Base-by-base conservation (phyloP, 2,888 invertebrate genomes). In the Ophioninae sp. region DNA sequence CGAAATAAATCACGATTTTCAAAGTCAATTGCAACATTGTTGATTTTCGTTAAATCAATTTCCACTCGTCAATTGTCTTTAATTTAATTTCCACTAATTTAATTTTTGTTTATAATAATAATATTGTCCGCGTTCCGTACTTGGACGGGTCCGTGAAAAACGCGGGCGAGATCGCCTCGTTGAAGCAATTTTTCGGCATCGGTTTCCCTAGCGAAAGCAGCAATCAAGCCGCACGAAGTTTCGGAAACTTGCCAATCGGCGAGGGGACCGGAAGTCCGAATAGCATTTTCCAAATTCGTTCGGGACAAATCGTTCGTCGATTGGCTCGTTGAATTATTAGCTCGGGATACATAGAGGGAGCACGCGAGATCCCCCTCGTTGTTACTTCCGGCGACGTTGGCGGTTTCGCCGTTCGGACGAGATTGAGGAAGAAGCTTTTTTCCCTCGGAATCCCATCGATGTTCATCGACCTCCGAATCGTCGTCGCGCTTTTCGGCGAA, bases 71-170 rank as follows among this genome's bases (percentile, higher is more conserved):
- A 44, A 44, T 44, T 44, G 9, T 1, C 7, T 44, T 6, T 6
- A 44, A 44, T 6, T 44, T 2, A 44, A 44, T 44, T 44, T 44
- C 10, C 44, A 44, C 10, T 41, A 41, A 41, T 0, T 41, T 44
- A 10, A 44, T 44, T 13, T 3, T 9, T 9, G 9, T 44, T 8
- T 13, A 3, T 44, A 3, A 13, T 44, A 8, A 44, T 13, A 44
- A 44, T 44, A 44, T 44, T 13, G 13, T 13, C 9, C 8, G 59
- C 22, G 6, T 2, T 0, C 59, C 65, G 9, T 87, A 93, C 92
- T 89, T 93, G 93, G 59, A 94, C 92, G 6, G 94, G 93, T 56
- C 91, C 92, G 56, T 91, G 91, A 72, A 94, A 93, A 44, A 93
- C 89, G 41, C 91, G 90, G 0, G 93, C 93, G 8, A 94, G 87